phyloP scores from a whole-genome alignment of 2,797 vertebrate species.

The Lagorchestes hirsutus region DNA sequence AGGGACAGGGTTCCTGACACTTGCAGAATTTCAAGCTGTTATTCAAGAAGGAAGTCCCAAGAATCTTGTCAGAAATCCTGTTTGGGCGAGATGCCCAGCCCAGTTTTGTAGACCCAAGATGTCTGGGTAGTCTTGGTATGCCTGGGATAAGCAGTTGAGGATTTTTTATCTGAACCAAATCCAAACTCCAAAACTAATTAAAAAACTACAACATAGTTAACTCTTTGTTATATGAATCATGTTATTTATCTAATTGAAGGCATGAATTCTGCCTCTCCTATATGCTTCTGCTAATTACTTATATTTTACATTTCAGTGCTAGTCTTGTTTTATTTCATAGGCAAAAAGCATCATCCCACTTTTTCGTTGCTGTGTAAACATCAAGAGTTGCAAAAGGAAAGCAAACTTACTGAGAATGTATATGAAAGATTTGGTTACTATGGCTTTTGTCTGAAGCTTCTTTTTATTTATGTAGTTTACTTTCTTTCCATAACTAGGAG shows the following conservation, averaged over 20 bases:
- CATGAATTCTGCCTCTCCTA: constrained; percentile 77
- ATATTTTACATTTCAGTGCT: constrained; percentile 78
- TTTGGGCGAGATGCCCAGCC: constrained; percentile 66
- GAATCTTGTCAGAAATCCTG: constrained; percentile 76
- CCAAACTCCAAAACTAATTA: constrained; percentile 71
- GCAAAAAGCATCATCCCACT: constrained; percentile 46
- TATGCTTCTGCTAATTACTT: constrained; percentile 68
- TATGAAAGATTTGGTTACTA: constrained; percentile 60
- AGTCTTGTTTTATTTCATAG: constrained; percentile 67
- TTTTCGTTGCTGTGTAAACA: constrained; percentile 69
- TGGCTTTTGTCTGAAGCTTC: constrained; percentile 63
- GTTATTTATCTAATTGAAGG: constrained; percentile 75
- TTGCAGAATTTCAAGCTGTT: constrained; percentile 65
- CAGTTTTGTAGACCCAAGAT: constrained; percentile 73
- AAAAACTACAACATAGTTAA: constrained; percentile 75
- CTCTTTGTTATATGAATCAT: constrained; percentile 80
- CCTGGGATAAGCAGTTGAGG: constrained; percentile 65
- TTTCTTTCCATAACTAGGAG: constrained; percentile 53
- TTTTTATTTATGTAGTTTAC: constrained; percentile 59
- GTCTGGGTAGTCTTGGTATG: constrained; percentile 63
- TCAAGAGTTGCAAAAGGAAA: constrained; percentile 70
- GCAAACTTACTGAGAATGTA: constrained; percentile 76
- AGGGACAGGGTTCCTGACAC: constrained; percentile 47
- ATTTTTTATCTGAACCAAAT: constrained; percentile 76
- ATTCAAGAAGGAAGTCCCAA: constrained; percentile 67